phyloP scores from a whole-genome alignment of 2,888 invertebrate genomes.

The Gnatocerus cornutus region DNA sequence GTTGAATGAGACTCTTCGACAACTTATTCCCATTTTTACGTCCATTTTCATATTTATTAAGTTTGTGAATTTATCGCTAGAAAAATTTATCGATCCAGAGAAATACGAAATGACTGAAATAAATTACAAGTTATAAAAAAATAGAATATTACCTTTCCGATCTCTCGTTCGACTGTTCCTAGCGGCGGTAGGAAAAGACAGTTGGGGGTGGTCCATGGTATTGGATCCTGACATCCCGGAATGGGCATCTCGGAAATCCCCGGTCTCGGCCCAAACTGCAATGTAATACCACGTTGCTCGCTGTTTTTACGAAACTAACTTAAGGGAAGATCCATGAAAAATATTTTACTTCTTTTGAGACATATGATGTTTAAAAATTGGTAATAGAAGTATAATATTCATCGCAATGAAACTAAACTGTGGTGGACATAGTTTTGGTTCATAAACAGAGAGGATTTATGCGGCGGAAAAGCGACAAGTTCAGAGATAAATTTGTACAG shows the following conservation, averaged over 20 bases:
- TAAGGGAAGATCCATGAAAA: constrained; percentile 9
- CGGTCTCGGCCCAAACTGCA: constrained; percentile 92
- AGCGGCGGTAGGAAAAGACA: constrained; percentile 81
- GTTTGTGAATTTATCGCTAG: constrained; percentile 25
- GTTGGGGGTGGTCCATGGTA: constrained; percentile 79
- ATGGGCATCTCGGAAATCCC: constrained; percentile 90
- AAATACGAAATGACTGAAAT: too few species aligned
- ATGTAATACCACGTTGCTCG: constrained; percentile 68
- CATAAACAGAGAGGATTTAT: not conserved
- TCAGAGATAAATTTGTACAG: not conserved
- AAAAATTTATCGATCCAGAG: constrained; percentile 12
- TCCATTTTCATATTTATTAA: constrained; percentile 33
- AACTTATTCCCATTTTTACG: constrained; percentile 29
- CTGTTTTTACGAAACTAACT: constrained; percentile 48
- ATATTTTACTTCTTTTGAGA: constrained; percentile 9
- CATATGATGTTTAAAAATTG: constrained; percentile 21
- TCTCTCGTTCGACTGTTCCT: constrained; percentile 74
- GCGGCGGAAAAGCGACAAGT: constrained; percentile 2
- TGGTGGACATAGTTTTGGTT: not conserved
- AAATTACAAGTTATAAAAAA: not conserved
- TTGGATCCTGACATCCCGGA: constrained; percentile 76
- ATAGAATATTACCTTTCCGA: constrained; percentile 76
- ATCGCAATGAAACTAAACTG: not conserved
- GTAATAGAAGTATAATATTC: constrained; percentile 9
- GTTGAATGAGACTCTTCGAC: constrained; percentile 38